These are phyloP conservation scores for Sinocyclocheilus anshuiensis DNA, from an alignment of 2,113 vertebrate species.

Conservation along the genomic window DNA sequence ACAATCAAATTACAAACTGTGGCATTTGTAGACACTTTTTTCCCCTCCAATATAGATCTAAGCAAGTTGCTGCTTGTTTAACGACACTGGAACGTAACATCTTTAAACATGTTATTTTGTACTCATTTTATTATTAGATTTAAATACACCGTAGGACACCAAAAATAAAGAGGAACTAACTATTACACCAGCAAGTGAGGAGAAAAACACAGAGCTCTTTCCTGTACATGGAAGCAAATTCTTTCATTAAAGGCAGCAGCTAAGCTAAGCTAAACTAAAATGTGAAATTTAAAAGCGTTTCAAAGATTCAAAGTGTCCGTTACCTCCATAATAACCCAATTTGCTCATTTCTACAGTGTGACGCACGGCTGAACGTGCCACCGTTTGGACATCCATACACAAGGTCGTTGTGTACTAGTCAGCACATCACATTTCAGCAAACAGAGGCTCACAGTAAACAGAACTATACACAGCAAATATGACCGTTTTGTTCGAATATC, in stretches of 20 bases:
- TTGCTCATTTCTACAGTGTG: constrained; percentile 18
- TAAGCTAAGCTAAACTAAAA: constrained; percentile 28
- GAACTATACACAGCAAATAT: constrained; percentile 14
- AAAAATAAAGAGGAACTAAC: not conserved
- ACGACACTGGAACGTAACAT: not conserved
- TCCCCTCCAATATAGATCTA: not conserved
- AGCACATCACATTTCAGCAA: constrained; percentile 7
- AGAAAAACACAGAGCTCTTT: constrained; percentile 38
- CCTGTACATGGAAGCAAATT: constrained; percentile 51
- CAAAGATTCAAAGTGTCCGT: constrained; percentile 17
- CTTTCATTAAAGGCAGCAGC: constrained; percentile 19
- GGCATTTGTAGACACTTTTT: not conserved
- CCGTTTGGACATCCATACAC: not conserved
- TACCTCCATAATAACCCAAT: not conserved
- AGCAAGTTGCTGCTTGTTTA: not conserved
- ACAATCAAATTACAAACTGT: not conserved
- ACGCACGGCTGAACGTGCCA: not conserved
- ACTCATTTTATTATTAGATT: not conserved
- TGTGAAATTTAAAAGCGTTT: constrained; percentile 36
- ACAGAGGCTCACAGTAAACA: not conserved
- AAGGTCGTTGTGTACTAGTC: not conserved
- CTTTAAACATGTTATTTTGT: not conserved
- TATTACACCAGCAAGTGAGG: constrained; percentile 32
- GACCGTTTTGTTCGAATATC: not conserved
- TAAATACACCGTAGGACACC: not conserved